Conservation (phyloP, 1,140 invertebrate species). For the Centruroides vittatus region DNA sequence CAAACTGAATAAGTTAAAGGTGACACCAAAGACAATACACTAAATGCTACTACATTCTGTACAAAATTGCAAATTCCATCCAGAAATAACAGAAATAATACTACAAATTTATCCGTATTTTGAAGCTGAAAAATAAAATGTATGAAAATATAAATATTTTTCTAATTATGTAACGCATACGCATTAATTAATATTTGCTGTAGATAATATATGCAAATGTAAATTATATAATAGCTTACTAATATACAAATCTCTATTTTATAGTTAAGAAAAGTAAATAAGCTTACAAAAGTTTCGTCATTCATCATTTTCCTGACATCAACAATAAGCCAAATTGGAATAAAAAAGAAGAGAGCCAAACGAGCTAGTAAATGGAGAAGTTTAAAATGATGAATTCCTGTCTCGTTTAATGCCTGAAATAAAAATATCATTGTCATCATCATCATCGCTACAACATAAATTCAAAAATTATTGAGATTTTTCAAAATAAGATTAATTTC, state of each 20-base stretch:
- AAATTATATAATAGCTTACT: too few relatives aligned
- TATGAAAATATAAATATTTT: too few relatives aligned
- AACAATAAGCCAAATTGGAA: conserved; percentile 71
- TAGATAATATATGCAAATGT: too few relatives aligned
- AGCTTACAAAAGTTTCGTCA: conserved; percentile 38
- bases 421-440: conserved; percentile 12
- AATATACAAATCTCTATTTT: too few relatives aligned
- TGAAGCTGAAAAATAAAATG: conserved; percentile 24
- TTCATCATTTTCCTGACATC: conserved; percentile 51
- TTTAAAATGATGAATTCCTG: conserved; percentile 70
- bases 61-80: conserved; percentile 85
- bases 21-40: conserved; percentile 66
- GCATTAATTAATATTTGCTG: too few relatives aligned
- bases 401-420: conserved; percentile 64
- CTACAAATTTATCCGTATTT: conserved; percentile 18
- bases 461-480: too few relatives aligned
- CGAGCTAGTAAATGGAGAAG: conserved; percentile 68
- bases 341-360: conserved; percentile 62
- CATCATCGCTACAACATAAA: too few relatives aligned
- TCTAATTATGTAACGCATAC: too few relatives aligned
- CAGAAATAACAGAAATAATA: conserved; percentile 44
- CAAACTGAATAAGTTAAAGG: conserved; percentile 90
- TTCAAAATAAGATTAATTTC: too few relatives aligned
- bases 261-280: conserved; percentile 3
- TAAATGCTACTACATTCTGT: conserved; percentile 91